These are phyloP conservation scores for Hylaeus anthracinus DNA, from an alignment of 1,140 invertebrate species.

Conservation along the genomic window DNA sequence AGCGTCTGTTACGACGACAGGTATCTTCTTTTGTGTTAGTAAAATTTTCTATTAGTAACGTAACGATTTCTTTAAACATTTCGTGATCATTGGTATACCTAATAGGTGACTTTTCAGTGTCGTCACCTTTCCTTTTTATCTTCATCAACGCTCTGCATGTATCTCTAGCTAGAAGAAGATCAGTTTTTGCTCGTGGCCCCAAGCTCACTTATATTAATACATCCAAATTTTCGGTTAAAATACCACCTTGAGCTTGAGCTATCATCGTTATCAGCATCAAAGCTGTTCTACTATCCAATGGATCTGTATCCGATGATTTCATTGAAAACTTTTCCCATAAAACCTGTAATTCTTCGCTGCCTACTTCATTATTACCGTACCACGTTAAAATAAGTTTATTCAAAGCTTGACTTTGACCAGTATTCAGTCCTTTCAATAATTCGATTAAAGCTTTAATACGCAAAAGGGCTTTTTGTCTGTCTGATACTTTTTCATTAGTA, in stretches of 20 bases:
- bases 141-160: conserved; percentile 83
- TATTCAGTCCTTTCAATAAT: conserved; percentile 82
- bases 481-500: conserved; percentile 58
- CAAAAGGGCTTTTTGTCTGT: conserved; percentile 66
- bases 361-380: conserved; percentile 84
- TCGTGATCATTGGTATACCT: conserved; percentile 81
- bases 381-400: conserved; percentile 86
- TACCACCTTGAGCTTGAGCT: conserved; percentile 81
- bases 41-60: conserved; percentile 80
- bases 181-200: conserved; percentile 78
- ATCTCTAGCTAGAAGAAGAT: conserved; percentile 83
- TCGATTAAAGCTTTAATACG: conserved; percentile 74
- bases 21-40: conserved; percentile 79
- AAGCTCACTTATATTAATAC: conserved; percentile 83
- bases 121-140: conserved; percentile 72
- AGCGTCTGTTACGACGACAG: conserved; percentile 83
- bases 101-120: conserved; percentile 62
- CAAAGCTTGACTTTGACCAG: conserved; percentile 86
- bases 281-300: conserved; percentile 86
- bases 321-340: conserved; percentile 91
- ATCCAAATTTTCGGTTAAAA: conserved; percentile 83
- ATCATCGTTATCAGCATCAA: conserved; percentile 89
- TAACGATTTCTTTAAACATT: conserved; percentile 80
- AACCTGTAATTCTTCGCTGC: conserved; percentile 80
- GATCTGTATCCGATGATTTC: conserved; percentile 86